A percentile compares a stretch with the other conserved stretches of the same genome.
Conservation (phyloP, 2,888 invertebrate genomes). For the Sceliomorpha sp. region DNA sequence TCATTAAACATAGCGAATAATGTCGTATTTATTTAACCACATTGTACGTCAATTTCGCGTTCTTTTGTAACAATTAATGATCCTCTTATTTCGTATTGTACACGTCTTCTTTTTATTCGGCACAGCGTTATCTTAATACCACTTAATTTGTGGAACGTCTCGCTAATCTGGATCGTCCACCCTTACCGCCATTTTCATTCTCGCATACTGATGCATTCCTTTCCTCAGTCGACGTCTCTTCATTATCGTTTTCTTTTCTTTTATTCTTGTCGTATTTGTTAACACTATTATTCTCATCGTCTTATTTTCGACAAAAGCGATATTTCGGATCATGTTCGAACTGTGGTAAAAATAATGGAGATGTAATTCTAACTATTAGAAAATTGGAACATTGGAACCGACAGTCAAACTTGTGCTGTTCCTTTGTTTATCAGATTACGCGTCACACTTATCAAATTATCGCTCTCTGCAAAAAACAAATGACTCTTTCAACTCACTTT, state of each 20-base stretch:
- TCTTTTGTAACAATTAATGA: slow-evolving; percentile 40
- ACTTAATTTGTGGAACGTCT: slow-evolving; percentile 51
- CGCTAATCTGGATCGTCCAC: slow-evolving; percentile 42
- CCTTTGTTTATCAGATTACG: no score
- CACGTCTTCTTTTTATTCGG: slow-evolving; percentile 36
- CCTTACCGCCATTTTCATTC: slow-evolving; percentile 30
- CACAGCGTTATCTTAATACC: slow-evolving; percentile 40
- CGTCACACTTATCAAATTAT: no score
- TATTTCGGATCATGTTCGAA: no score
- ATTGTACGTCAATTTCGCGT: slow-evolving; percentile 30
- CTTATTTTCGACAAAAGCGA: slow-evolving; percentile 45
- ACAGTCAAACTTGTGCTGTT: no score
- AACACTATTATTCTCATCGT: slow-evolving; percentile 43
- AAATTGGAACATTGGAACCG: no score
- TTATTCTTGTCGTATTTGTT: slow-evolving; percentile 56
- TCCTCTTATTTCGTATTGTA: slow-evolving; percentile 38
- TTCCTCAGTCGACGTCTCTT: slow-evolving; percentile 30
- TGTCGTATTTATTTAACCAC: slow-evolving; percentile 12
- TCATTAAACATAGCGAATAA: slow-evolving; percentile 12
- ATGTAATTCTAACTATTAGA: no score
- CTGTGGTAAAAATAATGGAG: no score
- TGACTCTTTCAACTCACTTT: no score
- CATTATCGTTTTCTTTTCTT: slow-evolving; percentile 59
- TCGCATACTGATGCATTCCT: slow-evolving; percentile 39
- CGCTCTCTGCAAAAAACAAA: no score